Base-by-base conservation (phyloP, 2,888 invertebrate genomes). In the Venusia cambrica region DNA sequence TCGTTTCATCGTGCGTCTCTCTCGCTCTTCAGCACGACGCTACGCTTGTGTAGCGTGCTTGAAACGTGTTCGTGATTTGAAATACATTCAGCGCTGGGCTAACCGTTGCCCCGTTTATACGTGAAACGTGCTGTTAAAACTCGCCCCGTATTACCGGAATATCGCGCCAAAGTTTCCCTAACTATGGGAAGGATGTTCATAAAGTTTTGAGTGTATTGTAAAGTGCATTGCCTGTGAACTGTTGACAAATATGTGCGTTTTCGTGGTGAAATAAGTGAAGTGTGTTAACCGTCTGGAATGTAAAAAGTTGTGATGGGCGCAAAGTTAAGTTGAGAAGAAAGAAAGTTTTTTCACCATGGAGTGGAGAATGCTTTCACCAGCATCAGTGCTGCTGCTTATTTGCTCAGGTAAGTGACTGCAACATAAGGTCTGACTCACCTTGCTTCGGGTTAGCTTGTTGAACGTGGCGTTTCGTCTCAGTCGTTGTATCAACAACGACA, bases 391-490 rank as follows among this genome's bases (percentile, higher is more conserved):
- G 74, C 64, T 81, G 73, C 65, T 83, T 72, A 75, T 83, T 69
- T 81, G 79, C 73, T 66, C 83, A 79, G 85, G 85, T 87, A 85
- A 84, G 83, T 70, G 72, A 66, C 62, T 67, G 55, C 70, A 65
- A 70, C 69, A 71, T 68, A 73, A 70, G 56, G 74, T 74, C 76
- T 77, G 79, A 78, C 61, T 79, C 76, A 74, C 71, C 61, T 70
- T 60, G 60, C 59, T 56, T 54, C 54, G 56, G 61, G 57, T 54
- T 38, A 41, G 48, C 40, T 42, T 53, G 57, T 44, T 44, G 57
- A 49, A 41, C 60, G 56, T 55, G 56, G 59, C 56, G 61, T 56
- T 56, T 48, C 35, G 44, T 36, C 27, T 31, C 43, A 40, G 45
- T 33, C 48, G 63, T 55, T 62, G 56, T 65, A 62, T 65, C 62